Percentiles rank a stretch among this genome's conserved stretches.
Conservation (phyloP, 2,113 vertebrate species). For the Argyrosomus japonicus region DNA sequence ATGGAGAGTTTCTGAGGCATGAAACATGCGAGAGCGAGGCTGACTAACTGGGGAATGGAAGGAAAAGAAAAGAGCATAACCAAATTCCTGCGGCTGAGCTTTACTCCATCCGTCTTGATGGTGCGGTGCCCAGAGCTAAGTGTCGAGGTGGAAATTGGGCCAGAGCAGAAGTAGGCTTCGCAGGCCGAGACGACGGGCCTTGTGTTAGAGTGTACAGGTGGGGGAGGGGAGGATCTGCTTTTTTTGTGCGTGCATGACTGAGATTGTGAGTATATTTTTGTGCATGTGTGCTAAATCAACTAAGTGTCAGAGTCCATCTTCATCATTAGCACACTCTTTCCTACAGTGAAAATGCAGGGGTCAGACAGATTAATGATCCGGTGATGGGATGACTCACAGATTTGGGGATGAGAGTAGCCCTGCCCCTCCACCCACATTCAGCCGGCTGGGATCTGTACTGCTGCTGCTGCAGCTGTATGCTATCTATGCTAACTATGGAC, state of each 20-base stretch:
- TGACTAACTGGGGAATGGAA: slow-evolving; percentile 30
- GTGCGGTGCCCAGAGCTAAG: slow-evolving; percentile 59
- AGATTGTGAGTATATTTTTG: slow-evolving; percentile 9
- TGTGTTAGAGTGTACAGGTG: slow-evolving; percentile 55
- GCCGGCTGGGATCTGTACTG: slow-evolving; percentile 44
- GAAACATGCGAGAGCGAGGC: slow-evolving; percentile 56
- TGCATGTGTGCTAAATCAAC: slow-evolving; percentile 50
- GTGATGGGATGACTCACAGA: slow-evolving; percentile 71
- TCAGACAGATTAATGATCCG: slow-evolving; percentile 77
- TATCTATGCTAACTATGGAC: slow-evolving; percentile 44
- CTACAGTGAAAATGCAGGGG: slow-evolving; percentile 57
- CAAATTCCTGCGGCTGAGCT: slow-evolving; percentile 58
- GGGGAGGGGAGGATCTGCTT: slow-evolving; percentile 58
- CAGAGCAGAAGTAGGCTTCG: slow-evolving; percentile 49
- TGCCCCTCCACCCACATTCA: slow-evolving; percentile 57
- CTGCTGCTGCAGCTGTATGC: slow-evolving; percentile 30
- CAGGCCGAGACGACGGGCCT: slow-evolving; percentile 46
- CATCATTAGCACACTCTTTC: slow-evolving; percentile 70
- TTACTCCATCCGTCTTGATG: slow-evolving; percentile 52
- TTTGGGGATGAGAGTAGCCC: slow-evolving; percentile 62
- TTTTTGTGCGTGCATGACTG: slow-evolving; percentile 18
- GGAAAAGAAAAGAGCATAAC: slow-evolving; percentile 41
- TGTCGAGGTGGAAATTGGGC: slow-evolving; percentile 65
- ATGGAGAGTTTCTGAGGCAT: slow-evolving; percentile 74
- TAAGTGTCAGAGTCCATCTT: slow-evolving; percentile 42